Base-by-base conservation (phyloP, 2,888 invertebrate species). In the Allolobophora icterica region DNA sequence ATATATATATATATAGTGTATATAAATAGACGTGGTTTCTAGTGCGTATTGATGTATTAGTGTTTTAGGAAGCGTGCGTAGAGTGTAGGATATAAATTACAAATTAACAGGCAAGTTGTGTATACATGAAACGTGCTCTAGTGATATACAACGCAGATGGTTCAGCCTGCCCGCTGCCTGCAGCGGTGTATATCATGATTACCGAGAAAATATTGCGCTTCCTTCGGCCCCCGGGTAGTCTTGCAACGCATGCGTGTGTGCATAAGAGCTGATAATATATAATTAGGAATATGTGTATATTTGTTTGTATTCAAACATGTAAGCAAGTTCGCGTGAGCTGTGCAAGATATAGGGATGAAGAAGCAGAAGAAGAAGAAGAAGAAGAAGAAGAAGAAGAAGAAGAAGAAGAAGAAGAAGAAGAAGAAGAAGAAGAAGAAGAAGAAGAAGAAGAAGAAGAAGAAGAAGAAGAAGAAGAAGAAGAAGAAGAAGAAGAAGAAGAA, bases 111-210 rank as follows among this genome's bases (percentile, higher is more conserved):
- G 71, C 71, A 8, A 71, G 71, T 71, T n/a, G n/a, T 71, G 71
- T n/a, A 71, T n/a, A 71, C 71, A 13, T 13, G n/a, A 71, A n/a
- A 13, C 71, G 71, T 8, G 11, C 8, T 30, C n/a, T n/a, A 2
- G 71, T 71, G 71, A 71, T 71, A n/a, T 71, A 71, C 1, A 71
- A 11, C 30, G 71, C 71, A 30, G 71, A 71, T 71, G 71, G 30
- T 30, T 71, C 71, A 4, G n/a, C 71, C n/a, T 71, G 21, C n/a
- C 38, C 8, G 38, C 71, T 71, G n/a, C 52, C 52, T 52, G 21
- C 71, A 71, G n/a, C 71, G 30, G 71, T 71, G 71, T 71, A n/a
- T 71, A 71, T 71, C 71, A 71, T 71, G 71, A 71, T 71, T 71
- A 71, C 30, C n/a, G n/a, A 71, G 71, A 71, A n/a, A 71, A n/a